A percentile compares a stretch with the other conserved stretches of the same genome.
Conservation (phyloP, 2,888 invertebrate species). For the Siphonodentalium dalli region DNA sequence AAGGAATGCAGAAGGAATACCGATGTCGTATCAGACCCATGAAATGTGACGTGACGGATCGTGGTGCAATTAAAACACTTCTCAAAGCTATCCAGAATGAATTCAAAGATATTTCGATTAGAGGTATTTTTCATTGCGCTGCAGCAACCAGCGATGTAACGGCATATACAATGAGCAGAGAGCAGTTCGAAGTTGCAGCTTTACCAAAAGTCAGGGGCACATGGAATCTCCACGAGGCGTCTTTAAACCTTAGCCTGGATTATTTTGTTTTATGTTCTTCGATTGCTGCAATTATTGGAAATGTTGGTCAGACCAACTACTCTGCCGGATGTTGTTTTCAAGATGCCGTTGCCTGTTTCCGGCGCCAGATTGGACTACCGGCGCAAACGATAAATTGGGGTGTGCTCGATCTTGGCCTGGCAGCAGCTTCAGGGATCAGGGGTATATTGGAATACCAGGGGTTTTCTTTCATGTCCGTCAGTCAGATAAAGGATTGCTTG, state of each 20-base stretch:
- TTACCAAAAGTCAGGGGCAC: slow-evolving; percentile 47
- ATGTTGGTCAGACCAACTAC: slow-evolving; percentile 45
- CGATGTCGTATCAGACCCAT: slow-evolving; percentile 27
- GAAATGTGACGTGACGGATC: slow-evolving; percentile 35
- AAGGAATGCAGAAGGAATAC: slow-evolving; percentile 12
- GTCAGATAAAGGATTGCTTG: too few species aligned
- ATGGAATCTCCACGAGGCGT: slow-evolving; percentile 42
- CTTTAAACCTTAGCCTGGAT: too few species aligned
- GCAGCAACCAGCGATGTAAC: slow-evolving; percentile 29
- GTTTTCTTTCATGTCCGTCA: too few species aligned
- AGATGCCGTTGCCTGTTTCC: slow-evolving; percentile 41
- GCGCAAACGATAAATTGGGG: slow-evolving; percentile 51
- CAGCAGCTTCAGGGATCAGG: slow-evolving; percentile 21
- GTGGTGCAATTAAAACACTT: slow-evolving; percentile 21
- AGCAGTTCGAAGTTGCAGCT: slow-evolving; percentile 29
- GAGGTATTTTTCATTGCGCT: slow-evolving; percentile 40
- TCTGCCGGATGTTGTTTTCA: slow-evolving; percentile 48
- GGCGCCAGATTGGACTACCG: slow-evolving; percentile 30
- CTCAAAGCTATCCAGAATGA: slow-evolving; percentile 17
- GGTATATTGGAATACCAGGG: slow-evolving; percentile 14
- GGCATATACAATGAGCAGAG: slow-evolving; percentile 21
- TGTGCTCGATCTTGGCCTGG: slow-evolving; percentile 42
- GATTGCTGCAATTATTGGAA: slow-evolving; percentile 41
- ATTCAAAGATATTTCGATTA: slow-evolving; percentile 13
- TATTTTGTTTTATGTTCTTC: slow-evolving; percentile 50